These are phyloP conservation scores for Peromyscus nudipes DNA, from an alignment of 2,797 vertebrate genomes.

Conservation along the genomic window DNA sequence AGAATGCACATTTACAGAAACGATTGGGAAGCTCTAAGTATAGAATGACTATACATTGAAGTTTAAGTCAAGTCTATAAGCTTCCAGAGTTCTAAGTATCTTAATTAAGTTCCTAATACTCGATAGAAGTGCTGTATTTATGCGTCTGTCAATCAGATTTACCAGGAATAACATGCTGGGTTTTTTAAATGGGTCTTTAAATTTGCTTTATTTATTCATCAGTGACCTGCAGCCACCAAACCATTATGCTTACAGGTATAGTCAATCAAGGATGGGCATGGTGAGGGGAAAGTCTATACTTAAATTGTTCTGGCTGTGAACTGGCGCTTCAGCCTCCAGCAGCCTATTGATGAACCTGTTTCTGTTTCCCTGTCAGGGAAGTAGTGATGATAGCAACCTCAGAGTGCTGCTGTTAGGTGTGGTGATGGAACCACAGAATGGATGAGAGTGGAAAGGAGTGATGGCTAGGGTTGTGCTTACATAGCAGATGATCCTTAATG, in stretches of 20 bases:
- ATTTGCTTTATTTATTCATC: slow-evolving; percentile 67
- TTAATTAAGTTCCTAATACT: slow-evolving; percentile 66
- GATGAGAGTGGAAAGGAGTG: neutral
- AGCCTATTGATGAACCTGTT: neutral
- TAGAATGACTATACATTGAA: neutral
- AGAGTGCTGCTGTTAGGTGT: neutral
- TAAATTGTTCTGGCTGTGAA: neutral
- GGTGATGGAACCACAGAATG: neutral
- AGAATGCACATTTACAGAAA: neutral
- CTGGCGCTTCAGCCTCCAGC: neutral
- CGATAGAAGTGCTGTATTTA: slow-evolving; percentile 28
- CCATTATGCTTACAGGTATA: neutral
- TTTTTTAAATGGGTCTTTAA: slow-evolving; percentile 69
- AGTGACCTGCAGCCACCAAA: slow-evolving; percentile 22
- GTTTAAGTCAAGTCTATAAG: slow-evolving; percentile 38
- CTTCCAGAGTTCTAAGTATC: slow-evolving; percentile 16
- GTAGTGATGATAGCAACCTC: neutral
- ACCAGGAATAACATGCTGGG: neutral
- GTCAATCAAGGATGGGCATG: neutral
- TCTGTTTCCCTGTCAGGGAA: slow-evolving; percentile 16
- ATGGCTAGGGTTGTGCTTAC: too few relatives aligned
- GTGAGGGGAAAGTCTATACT: neutral
- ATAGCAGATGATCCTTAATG: slow-evolving; percentile 7
- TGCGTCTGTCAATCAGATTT: slow-evolving; percentile 56
- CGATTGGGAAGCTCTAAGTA: neutral